Base-by-base conservation (phyloP, 2,888 invertebrate species). In the Nomada fucata region DNA sequence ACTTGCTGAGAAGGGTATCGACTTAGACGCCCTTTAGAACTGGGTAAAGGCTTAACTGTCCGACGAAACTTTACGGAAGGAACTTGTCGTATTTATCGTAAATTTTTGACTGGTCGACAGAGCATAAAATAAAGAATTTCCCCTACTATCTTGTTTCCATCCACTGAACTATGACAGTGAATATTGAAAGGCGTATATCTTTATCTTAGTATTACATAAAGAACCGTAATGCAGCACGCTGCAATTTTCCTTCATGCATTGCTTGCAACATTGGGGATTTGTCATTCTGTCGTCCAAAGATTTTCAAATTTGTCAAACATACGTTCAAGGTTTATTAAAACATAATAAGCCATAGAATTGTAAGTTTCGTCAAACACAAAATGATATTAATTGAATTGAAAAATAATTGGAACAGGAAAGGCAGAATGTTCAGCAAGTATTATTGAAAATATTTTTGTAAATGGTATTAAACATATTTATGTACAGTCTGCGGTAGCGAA, bases 81-180 rank as follows among this genome's bases (percentile, higher is more conserved):
- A 68, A 69, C 26, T 65, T 53, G 42, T 59, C 7, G n/a, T 18
- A 47, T 75, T 44, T n/a, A 65, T 15, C 86, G 80, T 76, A 82
- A 60, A 55, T 84, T 79, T 47, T 73, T 76, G 76, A n/a, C 18
- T 53, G 36, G 59, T 50, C 76, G 81, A 69, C 80, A 72, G 79
- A 90, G 76, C 79, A 55, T 85, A 67, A 87, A 88, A 83, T 85
- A 69, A 72, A 75, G 52, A 67, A 83, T 76, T 80, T 72, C 67
- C 65, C 79, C 76, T 82, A 76, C 69, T 23, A 74, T 61, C 29
- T 71, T 77, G 71, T 59, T 70, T 79, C 76, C 52, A 82, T 75
- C 44, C 65, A 50, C 18, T 82, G 36, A 71, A 44, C 18, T 55
- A 36, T 20, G 18, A 69, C 26, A 44, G 11, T n/a, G 44, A n/a